Evolutionary conservation across 2,113 vertebrate species (phyloP), one percentile per base, ranked within the genome.

Genomic region (Microtus richardsoni): DNA sequence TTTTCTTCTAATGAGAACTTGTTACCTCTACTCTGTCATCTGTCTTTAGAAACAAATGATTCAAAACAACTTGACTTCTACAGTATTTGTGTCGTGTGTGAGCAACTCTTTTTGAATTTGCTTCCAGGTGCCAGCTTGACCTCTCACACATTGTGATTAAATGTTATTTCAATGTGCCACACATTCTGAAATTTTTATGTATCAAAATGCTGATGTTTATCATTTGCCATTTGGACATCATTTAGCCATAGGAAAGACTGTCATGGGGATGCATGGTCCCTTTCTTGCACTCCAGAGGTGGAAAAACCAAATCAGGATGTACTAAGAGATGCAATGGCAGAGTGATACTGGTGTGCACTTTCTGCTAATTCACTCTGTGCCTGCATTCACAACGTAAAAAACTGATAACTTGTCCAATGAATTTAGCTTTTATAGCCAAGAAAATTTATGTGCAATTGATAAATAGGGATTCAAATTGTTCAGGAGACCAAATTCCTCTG

Each of bases 1-100:
- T 96, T 98, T 98, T 96, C 94, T 98, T 98, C 97, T 98, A 98
- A 98, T 98, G 96, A 98, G 97, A 97, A 82, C 89, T 89, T 96
- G 90, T 91, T 97, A 95, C 93, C 96, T 96, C 97, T 97, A 94
- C 98, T 98, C 95, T 98, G 98, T 98, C 97, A 98, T 98, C 97
- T 98, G 96, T 93, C 97, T 98, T 98, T 96, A 98, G 96, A 98
- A 95, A 97, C 97, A 95, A 97, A 97, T 96, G 92, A 97, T 98
- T 89, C 96, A 95, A 98, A 98, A 96, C 71, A 96, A 89, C 93
- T 98, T 60, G 98, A 95, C 98, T 97, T 97, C 96, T 98, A 94
- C 98, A 98, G 96, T 88, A 92, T 96, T 98, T 26, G 75, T 97
- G 97, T 98, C 60, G 49, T 97, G 66, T 98, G 97, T 89, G 19